These are phyloP conservation scores for Corapipo altera DNA, from an alignment of 2,113 vertebrate species.

Conservation along the genomic window DNA sequence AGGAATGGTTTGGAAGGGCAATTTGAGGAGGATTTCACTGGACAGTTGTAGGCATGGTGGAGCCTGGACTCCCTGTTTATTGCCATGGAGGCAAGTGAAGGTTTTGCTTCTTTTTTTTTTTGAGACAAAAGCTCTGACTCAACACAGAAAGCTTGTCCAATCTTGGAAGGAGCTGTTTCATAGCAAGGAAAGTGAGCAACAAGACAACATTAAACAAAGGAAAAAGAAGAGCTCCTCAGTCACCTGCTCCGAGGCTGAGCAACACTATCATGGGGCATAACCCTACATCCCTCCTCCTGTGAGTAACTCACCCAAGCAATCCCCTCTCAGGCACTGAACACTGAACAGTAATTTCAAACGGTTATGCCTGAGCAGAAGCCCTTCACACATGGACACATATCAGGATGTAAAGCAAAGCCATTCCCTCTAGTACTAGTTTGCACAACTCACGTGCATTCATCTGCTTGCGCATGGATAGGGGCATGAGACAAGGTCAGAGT, in stretches of 20 bases:
- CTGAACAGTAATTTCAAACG: not conserved
- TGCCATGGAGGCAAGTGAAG: not conserved
- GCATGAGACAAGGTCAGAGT: not conserved
- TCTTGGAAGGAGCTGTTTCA: not conserved
- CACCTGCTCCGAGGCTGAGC: not conserved
- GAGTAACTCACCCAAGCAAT: not conserved
- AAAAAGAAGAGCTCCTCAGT: not conserved
- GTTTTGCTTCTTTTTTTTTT: not conserved
- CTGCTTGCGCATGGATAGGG: not conserved
- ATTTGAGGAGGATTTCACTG: not conserved
- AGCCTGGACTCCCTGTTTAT: not conserved
- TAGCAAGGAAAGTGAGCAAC: not conserved
- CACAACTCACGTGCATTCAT: not conserved
- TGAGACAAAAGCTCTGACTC: not conserved
- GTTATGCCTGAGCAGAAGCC: not conserved
- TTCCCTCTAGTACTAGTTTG: not conserved
- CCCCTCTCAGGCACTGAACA: not conserved
- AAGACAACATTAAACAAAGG: not conserved
- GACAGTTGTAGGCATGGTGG: not conserved
- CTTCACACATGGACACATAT: fast-evolving
- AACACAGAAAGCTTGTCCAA: not conserved
- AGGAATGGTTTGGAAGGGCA: not conserved
- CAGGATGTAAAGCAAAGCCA: not conserved
- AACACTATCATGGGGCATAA: fast-evolving
- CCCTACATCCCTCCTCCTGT: not conserved